phyloP scores from a whole-genome alignment of 1,140 invertebrate species.

The Steinernema khuongi region DNA sequence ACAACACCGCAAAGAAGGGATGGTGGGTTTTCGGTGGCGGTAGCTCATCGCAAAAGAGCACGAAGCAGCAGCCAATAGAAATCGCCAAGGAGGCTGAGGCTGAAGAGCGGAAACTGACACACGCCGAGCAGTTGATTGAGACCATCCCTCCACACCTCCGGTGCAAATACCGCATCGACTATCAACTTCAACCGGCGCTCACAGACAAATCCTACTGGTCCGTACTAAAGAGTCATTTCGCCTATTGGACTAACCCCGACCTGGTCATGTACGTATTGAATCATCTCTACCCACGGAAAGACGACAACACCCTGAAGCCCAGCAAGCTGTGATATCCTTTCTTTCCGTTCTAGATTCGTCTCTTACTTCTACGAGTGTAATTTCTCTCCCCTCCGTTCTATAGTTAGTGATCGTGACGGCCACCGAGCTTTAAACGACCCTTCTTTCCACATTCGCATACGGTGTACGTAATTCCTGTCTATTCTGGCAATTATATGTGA shows the following conservation, averaged over 20 bases:
- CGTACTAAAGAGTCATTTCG: slow-evolving; percentile 36
- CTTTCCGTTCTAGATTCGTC: too few species aligned
- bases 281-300: slow-evolving; percentile 22
- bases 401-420: too few species aligned
- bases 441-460: too few species aligned
- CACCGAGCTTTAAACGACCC: too few species aligned
- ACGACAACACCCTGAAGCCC: not conserved
- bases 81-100: slow-evolving; percentile 31
- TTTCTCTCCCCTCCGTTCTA: too few species aligned
- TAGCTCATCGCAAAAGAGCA: slow-evolving; percentile 3
- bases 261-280: slow-evolving; percentile 33
- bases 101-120: slow-evolving; percentile 5
- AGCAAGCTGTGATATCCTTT: not conserved
- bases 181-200: slow-evolving; percentile 33
- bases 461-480: too few species aligned
- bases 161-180: slow-evolving; percentile 22
- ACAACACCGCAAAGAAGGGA: slow-evolving; percentile 36
- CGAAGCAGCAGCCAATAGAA: slow-evolving; percentile 17
- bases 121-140: slow-evolving; percentile 11
- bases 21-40: slow-evolving; percentile 30
- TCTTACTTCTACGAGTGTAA: too few species aligned
- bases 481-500: too few species aligned
- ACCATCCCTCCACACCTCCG: slow-evolving; percentile 15
- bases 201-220: slow-evolving; percentile 42
- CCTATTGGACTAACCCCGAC: slow-evolving; percentile 40